Conservation (phyloP, 2,797 vertebrate species). For the Gymnocypris eckloni region DNA sequence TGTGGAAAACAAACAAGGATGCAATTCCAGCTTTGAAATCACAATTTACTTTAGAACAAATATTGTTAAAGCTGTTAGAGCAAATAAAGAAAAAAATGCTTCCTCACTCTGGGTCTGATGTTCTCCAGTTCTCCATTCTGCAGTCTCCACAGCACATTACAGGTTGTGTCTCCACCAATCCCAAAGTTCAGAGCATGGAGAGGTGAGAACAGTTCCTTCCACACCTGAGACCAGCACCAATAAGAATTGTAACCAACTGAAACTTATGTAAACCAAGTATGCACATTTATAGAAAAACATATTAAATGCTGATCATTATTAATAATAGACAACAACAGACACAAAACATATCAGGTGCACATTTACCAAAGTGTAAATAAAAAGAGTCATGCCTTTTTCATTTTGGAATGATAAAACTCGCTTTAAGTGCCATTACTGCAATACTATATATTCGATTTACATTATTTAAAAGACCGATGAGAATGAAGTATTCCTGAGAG, state of each 20-base stretch:
- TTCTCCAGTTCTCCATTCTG: slow-evolving; percentile 97
- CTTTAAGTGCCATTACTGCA: background rate
- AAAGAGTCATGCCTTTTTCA: background rate
- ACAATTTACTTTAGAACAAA: background rate
- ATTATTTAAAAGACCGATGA: background rate
- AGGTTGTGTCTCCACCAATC: slow-evolving; percentile 93
- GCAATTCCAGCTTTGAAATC: background rate
- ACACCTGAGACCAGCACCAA: slow-evolving; percentile 79
- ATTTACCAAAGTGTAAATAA: background rate
- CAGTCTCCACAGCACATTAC: slow-evolving; percentile 95
- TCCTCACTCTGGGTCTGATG: slow-evolving; percentile 90
- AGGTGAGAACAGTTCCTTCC: slow-evolving; percentile 95
- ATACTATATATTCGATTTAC: background rate
- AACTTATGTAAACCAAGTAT: slow-evolving; percentile 1
- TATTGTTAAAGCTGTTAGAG: background rate
- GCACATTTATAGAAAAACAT: background rate
- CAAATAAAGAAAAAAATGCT: background rate
- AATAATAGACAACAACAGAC: background rate
- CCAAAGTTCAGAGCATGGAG: slow-evolving; percentile 98
- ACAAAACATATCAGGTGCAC: background rate
- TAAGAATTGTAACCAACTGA: background rate
- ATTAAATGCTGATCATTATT: background rate
- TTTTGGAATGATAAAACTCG: background rate
- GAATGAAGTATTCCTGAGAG: background rate
- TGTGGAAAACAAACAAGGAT: slow-evolving; percentile 62